phyloP scores from a whole-genome alignment of 2,888 invertebrate species.

The Pogonocherus hispidulus region DNA sequence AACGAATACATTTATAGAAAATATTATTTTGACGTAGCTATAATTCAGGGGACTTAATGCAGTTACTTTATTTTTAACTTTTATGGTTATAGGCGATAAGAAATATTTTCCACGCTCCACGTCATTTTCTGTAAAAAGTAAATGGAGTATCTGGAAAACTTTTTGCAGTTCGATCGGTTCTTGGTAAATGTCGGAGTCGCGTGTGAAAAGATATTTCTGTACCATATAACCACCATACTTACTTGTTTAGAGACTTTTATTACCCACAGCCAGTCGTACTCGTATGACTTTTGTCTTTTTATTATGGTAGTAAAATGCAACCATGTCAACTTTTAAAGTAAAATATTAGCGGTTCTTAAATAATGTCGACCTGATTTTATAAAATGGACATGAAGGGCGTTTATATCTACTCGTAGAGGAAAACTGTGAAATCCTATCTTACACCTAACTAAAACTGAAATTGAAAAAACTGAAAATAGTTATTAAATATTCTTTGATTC shows the following conservation, averaged over 20 bases:
- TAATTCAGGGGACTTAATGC: no score
- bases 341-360: constrained; percentile 6
- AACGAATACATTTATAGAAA: no score
- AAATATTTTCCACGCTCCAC: constrained; percentile 4
- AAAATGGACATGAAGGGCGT: no score
- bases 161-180: constrained; percentile 20
- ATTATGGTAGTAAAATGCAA: constrained; percentile 19
- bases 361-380: background rate
- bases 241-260: constrained; percentile 26
- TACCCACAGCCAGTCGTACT: constrained; percentile 27
- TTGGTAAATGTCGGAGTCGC: constrained; percentile 30
- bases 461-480: no score
- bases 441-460: no score
- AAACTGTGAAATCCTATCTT: no score
- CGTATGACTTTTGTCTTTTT: constrained; percentile 21
- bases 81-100: no score
- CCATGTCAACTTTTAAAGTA: constrained; percentile 17
- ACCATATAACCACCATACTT: constrained; percentile 8
- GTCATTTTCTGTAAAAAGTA: constrained; percentile 14
- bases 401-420: no score
- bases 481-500: no score
- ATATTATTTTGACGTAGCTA: no score
- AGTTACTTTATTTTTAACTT: no score
- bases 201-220: constrained; percentile 33
- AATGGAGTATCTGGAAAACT: constrained; percentile 16